phyloP scores from a whole-genome alignment of 2,113 vertebrate species.

The Mustelus asterias region DNA sequence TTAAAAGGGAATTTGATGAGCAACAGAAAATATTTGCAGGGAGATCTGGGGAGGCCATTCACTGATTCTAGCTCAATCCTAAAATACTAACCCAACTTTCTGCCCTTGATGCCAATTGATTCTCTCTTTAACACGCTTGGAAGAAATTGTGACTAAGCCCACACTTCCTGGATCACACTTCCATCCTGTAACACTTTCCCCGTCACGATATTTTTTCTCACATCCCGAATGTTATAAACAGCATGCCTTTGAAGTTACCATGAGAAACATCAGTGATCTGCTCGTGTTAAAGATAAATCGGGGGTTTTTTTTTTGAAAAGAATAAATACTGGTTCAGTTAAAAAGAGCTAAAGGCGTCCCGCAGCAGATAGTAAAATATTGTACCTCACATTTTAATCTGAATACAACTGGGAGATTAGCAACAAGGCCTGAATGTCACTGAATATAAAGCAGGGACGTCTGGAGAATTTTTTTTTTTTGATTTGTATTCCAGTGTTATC shows the following conservation, averaged over 20 bases:
- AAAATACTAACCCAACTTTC: neutral
- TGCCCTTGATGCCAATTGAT: neutral
- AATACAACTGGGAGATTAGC: neutral
- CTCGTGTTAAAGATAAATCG: neutral
- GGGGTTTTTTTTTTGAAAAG: neutral
- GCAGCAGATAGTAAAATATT: neutral
- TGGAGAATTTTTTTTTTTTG: neutral
- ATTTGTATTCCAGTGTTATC: conserved; percentile 21
- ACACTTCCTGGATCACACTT: neutral
- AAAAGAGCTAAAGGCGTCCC: neutral
- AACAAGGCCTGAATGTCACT: neutral
- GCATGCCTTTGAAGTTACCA: neutral
- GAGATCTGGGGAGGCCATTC: neutral
- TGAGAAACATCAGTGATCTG: neutral
- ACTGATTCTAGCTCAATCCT: neutral
- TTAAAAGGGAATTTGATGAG: neutral
- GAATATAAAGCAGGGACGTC: neutral
- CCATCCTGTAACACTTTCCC: neutral
- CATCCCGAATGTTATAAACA: no score
- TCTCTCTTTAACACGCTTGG: neutral
- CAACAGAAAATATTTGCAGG: neutral
- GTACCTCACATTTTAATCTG: conserved; percentile 21
- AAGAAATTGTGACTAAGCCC: neutral
- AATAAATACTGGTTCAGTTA: neutral
- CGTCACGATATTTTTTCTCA: no score